Percentiles rank a stretch among this genome's conserved stretches.
Evolutionary conservation across 2,113 vertebrate species (phyloP).

Genomic region (Phaetusa simplex): DNA sequence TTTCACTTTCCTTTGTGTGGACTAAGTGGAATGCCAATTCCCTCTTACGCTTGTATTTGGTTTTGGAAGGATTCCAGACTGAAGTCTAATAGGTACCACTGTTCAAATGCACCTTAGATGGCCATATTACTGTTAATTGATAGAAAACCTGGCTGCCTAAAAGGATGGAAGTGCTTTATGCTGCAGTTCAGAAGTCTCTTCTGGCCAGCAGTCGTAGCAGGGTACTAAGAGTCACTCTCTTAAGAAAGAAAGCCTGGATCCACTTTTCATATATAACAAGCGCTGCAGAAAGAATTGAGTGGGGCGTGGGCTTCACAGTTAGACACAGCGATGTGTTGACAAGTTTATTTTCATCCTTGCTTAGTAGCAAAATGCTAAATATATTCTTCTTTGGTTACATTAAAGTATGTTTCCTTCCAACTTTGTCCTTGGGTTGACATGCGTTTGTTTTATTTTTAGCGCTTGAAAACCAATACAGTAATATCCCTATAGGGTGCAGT

Average conservation of each 20-base stretch:
- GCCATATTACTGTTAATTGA: background rate
- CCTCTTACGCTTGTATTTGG: background rate
- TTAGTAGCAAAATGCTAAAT: constrained; percentile 61
- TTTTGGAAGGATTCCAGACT: constrained; percentile 28
- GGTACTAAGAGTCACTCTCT: background rate
- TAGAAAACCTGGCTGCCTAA: background rate
- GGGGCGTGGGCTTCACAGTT: background rate
- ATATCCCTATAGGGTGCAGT: constrained; percentile 18
- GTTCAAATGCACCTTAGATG: background rate
- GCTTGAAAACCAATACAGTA: background rate
- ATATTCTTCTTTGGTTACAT: constrained; percentile 61
- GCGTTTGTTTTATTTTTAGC: constrained; percentile 68
- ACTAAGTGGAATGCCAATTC: background rate
- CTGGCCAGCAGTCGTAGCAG: background rate
- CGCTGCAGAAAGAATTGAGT: background rate
- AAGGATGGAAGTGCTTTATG: background rate
- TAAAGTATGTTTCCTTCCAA: constrained; percentile 51
- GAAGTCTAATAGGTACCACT: background rate
- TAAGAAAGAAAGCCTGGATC: background rate
- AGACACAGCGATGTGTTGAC: background rate
- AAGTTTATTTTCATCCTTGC: constrained; percentile 66
- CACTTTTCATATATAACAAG: background rate
- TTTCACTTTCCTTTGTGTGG: background rate
- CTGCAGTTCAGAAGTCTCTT: background rate
- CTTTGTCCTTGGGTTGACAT: constrained; percentile 45